Percentiles rank a stretch among this genome's conserved stretches.
Conservation (phyloP, 2,888 invertebrate genomes). For the Tubulanus polymorphus region DNA sequence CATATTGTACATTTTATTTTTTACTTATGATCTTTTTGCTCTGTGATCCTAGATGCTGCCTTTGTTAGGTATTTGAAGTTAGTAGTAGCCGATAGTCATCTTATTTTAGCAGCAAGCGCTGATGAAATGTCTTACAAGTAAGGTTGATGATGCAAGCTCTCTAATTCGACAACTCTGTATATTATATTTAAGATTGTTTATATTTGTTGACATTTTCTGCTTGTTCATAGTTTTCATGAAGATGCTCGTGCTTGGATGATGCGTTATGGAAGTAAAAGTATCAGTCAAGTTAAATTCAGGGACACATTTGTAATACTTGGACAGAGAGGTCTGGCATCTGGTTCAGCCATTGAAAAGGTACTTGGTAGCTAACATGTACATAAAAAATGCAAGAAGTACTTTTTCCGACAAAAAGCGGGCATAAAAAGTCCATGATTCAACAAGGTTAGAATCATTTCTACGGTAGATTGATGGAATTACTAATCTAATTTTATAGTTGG, state of each 20-base stretch:
- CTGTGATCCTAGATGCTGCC: conserved; percentile 30
- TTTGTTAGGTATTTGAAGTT: conserved; percentile 40
- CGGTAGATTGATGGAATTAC: background rate
- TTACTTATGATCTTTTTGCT: background rate
- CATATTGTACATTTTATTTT: background rate
- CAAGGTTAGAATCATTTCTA: background rate
- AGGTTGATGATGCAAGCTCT: conserved; percentile 6
- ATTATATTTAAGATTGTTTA: background rate
- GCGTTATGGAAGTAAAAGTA: conserved; percentile 39
- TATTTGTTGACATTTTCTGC: background rate
- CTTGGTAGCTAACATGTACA: too few species aligned
- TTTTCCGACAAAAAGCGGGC: background rate
- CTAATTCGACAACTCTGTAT: background rate
- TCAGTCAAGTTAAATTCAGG: conserved; percentile 41
- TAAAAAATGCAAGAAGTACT: background rate
- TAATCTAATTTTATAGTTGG: background rate
- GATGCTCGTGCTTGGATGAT: conserved; percentile 39
- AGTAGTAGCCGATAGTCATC: conserved; percentile 32
- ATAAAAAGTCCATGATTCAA: background rate
- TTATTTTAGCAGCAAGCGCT: conserved; percentile 40
- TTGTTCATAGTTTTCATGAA: conserved; percentile 33
- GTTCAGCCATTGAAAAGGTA: conserved; percentile 48
- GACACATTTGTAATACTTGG: conserved; percentile 50
- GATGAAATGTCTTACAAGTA: conserved; percentile 47
- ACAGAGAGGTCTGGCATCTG: conserved; percentile 42